Evolutionary conservation across 2,113 vertebrate species (phyloP).

Genomic region (Cynoglossus semilaevis): DNA sequence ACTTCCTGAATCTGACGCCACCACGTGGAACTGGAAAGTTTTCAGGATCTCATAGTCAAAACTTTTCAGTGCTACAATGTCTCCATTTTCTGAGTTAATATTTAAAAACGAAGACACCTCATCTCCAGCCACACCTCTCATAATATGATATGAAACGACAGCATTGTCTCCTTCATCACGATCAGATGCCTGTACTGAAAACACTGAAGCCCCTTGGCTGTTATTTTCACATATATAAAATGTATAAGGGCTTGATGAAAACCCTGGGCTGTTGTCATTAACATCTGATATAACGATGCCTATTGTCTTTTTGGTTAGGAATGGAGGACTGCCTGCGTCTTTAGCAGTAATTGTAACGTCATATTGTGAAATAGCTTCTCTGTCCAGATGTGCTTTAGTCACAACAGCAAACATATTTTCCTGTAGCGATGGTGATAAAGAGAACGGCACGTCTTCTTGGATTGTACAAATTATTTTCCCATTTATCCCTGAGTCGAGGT

Average conservation of each 20-base stretch:
- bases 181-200: slow-evolving; percentile 57
- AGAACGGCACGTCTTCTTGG: slow-evolving; percentile 46
- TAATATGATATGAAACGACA: slow-evolving; percentile 54
- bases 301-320: slow-evolving; percentile 41
- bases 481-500: slow-evolving; percentile 61
- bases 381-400: slow-evolving; percentile 43
- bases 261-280: slow-evolving; percentile 66
- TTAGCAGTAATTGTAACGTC: slow-evolving; percentile 43
- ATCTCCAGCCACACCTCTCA: slow-evolving; percentile 22
- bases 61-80: slow-evolving; percentile 51
- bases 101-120: slow-evolving; percentile 30
- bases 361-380: slow-evolving; percentile 47
- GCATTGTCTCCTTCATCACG: slow-evolving; percentile 45
- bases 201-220: slow-evolving; percentile 32
- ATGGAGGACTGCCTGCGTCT: slow-evolving; percentile 55
- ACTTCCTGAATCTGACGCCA: slow-evolving; percentile 54
- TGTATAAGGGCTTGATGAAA: slow-evolving; percentile 36
- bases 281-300: slow-evolving; percentile 58
- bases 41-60: slow-evolving; percentile 62
- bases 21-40: slow-evolving; percentile 33
- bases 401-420: slow-evolving; percentile 59
- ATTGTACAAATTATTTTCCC: slow-evolving; percentile 72
- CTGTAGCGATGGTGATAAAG: slow-evolving; percentile 35
- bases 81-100: slow-evolving; percentile 65
- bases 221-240: slow-evolving; percentile 63